Conservation (phyloP, 2,113 vertebrate species). For the Galbula dea region DNA sequence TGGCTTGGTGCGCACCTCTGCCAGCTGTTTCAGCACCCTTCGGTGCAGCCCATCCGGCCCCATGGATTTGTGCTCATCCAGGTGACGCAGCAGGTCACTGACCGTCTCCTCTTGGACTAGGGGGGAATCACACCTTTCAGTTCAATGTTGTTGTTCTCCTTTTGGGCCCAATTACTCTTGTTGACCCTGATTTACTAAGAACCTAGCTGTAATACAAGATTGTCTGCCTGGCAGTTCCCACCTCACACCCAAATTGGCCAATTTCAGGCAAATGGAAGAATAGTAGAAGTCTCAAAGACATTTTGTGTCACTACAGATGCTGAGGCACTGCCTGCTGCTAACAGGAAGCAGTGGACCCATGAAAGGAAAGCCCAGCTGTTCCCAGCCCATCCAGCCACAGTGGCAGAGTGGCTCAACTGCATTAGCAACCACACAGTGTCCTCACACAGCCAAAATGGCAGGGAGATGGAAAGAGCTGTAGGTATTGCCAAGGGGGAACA, state of each 20-base stretch:
- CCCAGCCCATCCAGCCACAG: neutral
- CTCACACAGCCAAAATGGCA: accelerated
- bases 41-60: too few species aligned
- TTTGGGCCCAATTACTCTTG: neutral
- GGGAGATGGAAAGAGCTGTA: neutral
- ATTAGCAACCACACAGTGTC: accelerated
- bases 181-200: neutral
- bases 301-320: neutral
- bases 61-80: too few species aligned
- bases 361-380: neutral
- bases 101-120: too few species aligned
- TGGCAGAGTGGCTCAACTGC: neutral
- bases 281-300: neutral
- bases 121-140: too few species aligned
- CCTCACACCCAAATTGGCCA: neutral
- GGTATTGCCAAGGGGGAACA: neutral
- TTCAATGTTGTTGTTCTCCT: neutral
- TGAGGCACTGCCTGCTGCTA: neutral
- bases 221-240: neutral
- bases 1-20: too few species aligned
- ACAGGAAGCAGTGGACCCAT: accelerated
- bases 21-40: too few species aligned
- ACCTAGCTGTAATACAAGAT: neutral
- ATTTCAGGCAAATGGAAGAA: neutral
- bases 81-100: too few species aligned